Conservation (phyloP, 2,113 vertebrate genomes). For the Sisor rabdophorus region DNA sequence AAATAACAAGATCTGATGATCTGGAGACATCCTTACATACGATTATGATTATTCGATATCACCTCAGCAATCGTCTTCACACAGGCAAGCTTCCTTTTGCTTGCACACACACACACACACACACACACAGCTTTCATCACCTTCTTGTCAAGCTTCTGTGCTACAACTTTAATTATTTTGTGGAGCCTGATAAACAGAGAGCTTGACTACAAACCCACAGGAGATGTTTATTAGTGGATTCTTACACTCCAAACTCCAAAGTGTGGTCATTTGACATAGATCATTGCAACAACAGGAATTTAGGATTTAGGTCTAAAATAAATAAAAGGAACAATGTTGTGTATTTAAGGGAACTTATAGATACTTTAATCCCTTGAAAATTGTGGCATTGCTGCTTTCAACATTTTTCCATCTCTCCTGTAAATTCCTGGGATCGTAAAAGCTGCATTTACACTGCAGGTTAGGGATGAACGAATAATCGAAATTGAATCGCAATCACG, state of each 20-base stretch:
- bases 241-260: neutral
- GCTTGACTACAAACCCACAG: slow-evolving; percentile 9
- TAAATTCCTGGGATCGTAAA: too few relatives aligned
- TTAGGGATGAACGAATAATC: too few relatives aligned
- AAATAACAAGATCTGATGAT: slow-evolving; percentile 15
- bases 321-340: too few relatives aligned
- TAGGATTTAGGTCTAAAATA: too few relatives aligned
- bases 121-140: neutral
- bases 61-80: slow-evolving; percentile 47
- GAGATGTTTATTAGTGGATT: slow-evolving; percentile 13
- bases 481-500: too few relatives aligned
- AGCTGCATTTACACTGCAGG: too few relatives aligned
- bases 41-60: slow-evolving; percentile 52
- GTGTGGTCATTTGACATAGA: too few relatives aligned
- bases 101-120: slow-evolving; percentile 22
- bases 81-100: slow-evolving; percentile 29
- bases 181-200: slow-evolving; percentile 42
- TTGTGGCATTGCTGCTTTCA: too few relatives aligned
- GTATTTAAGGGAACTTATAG: too few relatives aligned
- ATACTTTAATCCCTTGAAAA: too few relatives aligned
- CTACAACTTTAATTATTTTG: slow-evolving; percentile 44
- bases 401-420: too few relatives aligned
- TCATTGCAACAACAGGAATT: too few relatives aligned
- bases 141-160: slow-evolving; percentile 46
- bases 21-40: slow-evolving; percentile 34